Conservation (phyloP, 2,888 invertebrate species). For the Volucella inanis region DNA sequence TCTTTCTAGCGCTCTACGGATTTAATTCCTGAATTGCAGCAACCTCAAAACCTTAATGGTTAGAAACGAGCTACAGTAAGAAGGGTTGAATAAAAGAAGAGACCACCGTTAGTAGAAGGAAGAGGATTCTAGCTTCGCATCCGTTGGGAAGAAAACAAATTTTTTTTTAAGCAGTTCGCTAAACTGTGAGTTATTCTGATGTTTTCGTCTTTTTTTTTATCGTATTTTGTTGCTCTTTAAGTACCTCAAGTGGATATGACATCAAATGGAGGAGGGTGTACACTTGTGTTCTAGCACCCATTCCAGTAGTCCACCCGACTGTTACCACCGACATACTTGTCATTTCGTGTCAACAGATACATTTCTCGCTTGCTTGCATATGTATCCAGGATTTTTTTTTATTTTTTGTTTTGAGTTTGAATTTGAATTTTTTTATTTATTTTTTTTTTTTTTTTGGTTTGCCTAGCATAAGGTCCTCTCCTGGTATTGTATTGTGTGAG, state of each 20-base stretch:
- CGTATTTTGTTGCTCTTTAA: slow-evolving; percentile 34
- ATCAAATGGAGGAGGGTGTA: slow-evolving; percentile 42
- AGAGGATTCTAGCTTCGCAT: slow-evolving; percentile 27
- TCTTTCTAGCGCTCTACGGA: slow-evolving; percentile 27
- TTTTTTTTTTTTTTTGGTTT: slow-evolving; percentile 22
- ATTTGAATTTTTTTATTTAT: slow-evolving; percentile 1
- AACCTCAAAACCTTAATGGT: slow-evolving; percentile 49
- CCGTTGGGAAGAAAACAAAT: slow-evolving; percentile 42
- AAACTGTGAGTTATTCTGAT: slow-evolving; percentile 71
- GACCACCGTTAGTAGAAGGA: not conserved
- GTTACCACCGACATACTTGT: slow-evolving; percentile 52
- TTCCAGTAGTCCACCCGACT: not conserved
- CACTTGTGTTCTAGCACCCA: slow-evolving; percentile 14
- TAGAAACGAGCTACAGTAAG: not conserved
- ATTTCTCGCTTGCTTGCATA: slow-evolving; percentile 72
- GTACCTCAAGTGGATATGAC: slow-evolving; percentile 73
- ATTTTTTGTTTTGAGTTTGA: slow-evolving; percentile 10
- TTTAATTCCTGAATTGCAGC: slow-evolving; percentile 69
- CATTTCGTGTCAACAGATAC: slow-evolving; percentile 75
- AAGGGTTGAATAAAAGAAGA: not conserved
- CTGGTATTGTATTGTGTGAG: slow-evolving; percentile 46
- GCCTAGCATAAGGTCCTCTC: slow-evolving; percentile 61
- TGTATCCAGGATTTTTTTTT: slow-evolving; percentile 54
- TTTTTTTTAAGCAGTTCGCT: slow-evolving; percentile 73
- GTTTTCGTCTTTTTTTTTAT: too few relatives aligned